Evolutionary conservation across 2,888 invertebrate species (phyloP), one percentile per base, ranked within the genome.

Genomic region (Dioctria rufipes): DNA sequence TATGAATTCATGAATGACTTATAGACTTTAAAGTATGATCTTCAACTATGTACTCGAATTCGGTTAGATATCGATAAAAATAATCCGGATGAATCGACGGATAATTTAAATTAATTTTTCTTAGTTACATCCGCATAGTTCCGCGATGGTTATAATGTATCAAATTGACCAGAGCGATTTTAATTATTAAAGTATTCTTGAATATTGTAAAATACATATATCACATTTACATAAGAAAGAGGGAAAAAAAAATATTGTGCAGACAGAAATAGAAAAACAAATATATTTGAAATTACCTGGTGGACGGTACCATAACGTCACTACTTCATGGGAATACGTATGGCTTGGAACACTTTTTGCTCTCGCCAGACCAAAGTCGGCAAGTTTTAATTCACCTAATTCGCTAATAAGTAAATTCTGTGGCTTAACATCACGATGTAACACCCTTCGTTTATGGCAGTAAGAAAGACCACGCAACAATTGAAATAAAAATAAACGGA

Each of bases 311-410:
- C 99, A 99, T 83, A 99, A 90, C 83, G 98, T 99, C 84, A 99
- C 99, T 80, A 98, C 97, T 90, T 99, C 99, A 89, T 98, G 97
- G 11, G 98, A 98, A 90, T 98, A 99, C 67, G 99, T 99, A 89
- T 98, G 96, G 89, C 97, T 98, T 83, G 99, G 99, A 84, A 99
- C 98, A 82, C 98, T 98, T 91, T 99, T 99, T 86, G 99, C 99
- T 85, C 99, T 92, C 83, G 99, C 99, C 85, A 99, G 90, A 84
- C 98, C 98, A 90, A 99, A 99, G 91, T 99, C 99, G 58, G 99
- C 99, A 86, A 99, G 91, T 90, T 99, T 99, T 87, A 99, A 93
- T 91, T 99, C 99, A 83, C 99, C 99, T 86, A 94, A 93, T 88
- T 97, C 96, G 90, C 97, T 98, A 89, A 99, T 98, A 87, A 99